A percentile compares a stretch with the other conserved stretches of the same genome.
These are phyloP conservation scores for Sarcophaga rosellei DNA, from an alignment of 2,888 invertebrate genomes.

Conservation along the genomic window DNA sequence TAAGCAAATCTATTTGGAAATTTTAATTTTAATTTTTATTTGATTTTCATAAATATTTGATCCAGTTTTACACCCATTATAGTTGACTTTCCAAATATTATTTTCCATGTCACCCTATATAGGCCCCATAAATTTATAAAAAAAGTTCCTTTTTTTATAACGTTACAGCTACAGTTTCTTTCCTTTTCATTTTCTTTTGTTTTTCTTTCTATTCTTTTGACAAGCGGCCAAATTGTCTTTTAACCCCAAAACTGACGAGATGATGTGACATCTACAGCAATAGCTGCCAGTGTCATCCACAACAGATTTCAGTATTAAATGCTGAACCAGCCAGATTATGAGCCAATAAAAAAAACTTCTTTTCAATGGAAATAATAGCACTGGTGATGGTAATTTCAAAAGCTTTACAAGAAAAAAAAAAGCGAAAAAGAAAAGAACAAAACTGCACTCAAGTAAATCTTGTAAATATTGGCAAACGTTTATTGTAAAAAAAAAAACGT, in stretches of 20 bases:
- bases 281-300: not conserved
- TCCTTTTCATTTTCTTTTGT: not conserved
- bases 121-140: too few species aligned
- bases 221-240: conserved; percentile 75
- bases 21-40: too few species aligned
- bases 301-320: conserved; percentile 21
- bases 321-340: conserved; percentile 19
- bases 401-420: not conserved
- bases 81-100: too few species aligned
- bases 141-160: too few species aligned
- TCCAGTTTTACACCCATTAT: too few species aligned
- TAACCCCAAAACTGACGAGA: conserved; percentile 20
- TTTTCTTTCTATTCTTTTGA: conserved; percentile 70
- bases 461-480: conserved; percentile 35
- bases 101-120: too few species aligned
- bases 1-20: too few species aligned
- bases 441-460: not conserved
- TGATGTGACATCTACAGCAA: conserved; percentile 29
- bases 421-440: not conserved
- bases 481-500: not conserved
- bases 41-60: too few species aligned
- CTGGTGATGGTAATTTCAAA: too few species aligned
- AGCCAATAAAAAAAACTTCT: not conserved
- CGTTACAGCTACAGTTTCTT: not conserved
- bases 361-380: too few species aligned